These are phyloP conservation scores for Gasterosteus aculeatus DNA, from an alignment of 2,113 vertebrate species.

Conservation along the genomic window DNA sequence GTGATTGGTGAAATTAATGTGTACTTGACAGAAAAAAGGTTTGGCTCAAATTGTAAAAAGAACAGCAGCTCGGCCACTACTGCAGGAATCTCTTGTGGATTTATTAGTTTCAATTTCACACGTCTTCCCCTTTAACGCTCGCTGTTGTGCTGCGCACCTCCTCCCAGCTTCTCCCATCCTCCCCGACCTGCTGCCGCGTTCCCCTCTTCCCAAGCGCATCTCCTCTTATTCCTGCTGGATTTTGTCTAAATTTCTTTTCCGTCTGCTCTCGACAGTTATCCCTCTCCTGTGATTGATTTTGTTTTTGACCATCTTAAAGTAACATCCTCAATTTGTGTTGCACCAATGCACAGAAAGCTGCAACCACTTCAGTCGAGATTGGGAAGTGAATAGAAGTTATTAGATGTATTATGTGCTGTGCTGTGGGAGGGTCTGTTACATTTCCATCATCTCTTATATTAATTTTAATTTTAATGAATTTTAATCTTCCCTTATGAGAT, in stretches of 20 bases:
- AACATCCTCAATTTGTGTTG: neutral
- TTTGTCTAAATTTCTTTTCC: neutral
- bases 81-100: slow-evolving; percentile 74
- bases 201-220: slow-evolving; percentile 1
- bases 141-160: slow-evolving; percentile 61
- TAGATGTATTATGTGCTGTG: neutral
- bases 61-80: slow-evolving; percentile 50
- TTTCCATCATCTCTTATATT: neutral
- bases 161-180: slow-evolving; percentile 16
- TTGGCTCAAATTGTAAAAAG: slow-evolving; percentile 48
- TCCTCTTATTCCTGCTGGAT: slow-evolving; percentile 17
- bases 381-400: slow-evolving; percentile 6
- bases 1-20: neutral
- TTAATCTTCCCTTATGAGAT: neutral
- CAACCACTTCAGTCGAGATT: neutral
- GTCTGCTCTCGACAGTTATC: neutral
- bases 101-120: slow-evolving; percentile 80
- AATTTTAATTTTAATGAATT: too few relatives aligned
- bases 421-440: neutral
- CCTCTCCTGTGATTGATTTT: neutral
- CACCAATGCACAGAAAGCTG: neutral
- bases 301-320: neutral
- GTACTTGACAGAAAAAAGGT: slow-evolving; percentile 25
- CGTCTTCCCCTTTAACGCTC: slow-evolving; percentile 67
- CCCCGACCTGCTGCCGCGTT: slow-evolving; percentile 31